phyloP scores from a whole-genome alignment of 1,140 invertebrate genomes.

The Littorina saxatilis region DNA sequence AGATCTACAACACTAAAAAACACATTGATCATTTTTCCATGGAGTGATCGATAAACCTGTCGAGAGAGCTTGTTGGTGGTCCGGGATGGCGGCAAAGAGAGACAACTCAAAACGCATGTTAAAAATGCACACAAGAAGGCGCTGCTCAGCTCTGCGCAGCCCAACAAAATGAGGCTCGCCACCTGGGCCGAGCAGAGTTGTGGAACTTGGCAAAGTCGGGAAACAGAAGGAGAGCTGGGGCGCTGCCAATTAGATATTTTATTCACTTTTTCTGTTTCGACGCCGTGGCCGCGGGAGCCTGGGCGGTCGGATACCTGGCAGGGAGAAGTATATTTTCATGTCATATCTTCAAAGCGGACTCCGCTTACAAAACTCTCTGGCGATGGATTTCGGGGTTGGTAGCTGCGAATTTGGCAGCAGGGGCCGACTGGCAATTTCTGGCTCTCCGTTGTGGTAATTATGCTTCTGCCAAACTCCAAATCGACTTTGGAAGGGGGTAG shows the following conservation, averaged over 20 bases:
- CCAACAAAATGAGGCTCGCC: neutral
- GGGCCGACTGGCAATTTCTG: neutral
- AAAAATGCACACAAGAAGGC: neutral
- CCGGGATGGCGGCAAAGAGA: neutral
- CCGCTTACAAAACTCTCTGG: constrained; percentile 26
- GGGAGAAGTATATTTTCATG: constrained; percentile 28
- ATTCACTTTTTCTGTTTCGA: constrained; percentile 31
- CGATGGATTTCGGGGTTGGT: neutral
- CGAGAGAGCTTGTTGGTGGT: constrained; percentile 3
- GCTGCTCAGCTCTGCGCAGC: constrained; percentile 5
- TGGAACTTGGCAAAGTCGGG: constrained; percentile 11
- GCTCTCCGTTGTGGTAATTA: constrained; percentile 19
- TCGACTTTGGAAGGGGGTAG: neutral
- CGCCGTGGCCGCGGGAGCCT: neutral
- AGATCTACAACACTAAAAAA: too few relatives aligned
- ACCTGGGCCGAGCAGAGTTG: constrained; percentile 5
- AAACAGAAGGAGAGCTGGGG: neutral
- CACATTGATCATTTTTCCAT: too few relatives aligned
- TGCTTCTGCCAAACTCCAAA: constrained; percentile 16
- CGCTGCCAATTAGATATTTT: constrained; percentile 35
- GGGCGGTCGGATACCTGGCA: neutral
- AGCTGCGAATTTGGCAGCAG: neutral
- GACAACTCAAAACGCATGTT: constrained; percentile 10
- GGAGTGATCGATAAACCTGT: neutral
- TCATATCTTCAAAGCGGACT: constrained; percentile 32